Percentiles rank a stretch among this genome's conserved stretches.
Evolutionary conservation across 2,113 vertebrate genomes (phyloP).

Genomic region (Crypturellus undulatus): DNA sequence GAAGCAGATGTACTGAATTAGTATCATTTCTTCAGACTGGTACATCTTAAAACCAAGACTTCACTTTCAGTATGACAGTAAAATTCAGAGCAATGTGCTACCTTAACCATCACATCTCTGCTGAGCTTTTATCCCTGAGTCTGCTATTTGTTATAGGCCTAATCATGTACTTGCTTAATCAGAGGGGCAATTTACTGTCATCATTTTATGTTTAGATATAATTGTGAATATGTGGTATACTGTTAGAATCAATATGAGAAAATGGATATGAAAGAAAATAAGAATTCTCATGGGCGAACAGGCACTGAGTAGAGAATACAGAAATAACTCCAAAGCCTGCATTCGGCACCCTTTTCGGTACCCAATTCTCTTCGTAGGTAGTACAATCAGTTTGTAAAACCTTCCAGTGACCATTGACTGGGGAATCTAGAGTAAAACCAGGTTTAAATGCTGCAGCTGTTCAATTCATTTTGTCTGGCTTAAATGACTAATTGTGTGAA

Average conservation of each 20-base stretch:
- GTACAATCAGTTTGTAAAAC: background rate
- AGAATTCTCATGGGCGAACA: background rate
- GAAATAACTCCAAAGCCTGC: constrained; percentile 12
- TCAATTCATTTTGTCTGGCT: constrained; percentile 30
- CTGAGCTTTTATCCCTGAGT: background rate
- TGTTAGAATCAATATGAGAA: background rate
- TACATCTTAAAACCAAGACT: background rate
- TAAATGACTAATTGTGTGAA: constrained; percentile 42
- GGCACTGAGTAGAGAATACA: background rate
- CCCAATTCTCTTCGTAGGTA: constrained; percentile 16
- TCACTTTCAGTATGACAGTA: background rate
- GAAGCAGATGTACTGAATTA: background rate
- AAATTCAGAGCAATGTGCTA: background rate
- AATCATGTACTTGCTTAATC: background rate
- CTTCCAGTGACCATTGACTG: background rate
- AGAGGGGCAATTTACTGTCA: background rate
- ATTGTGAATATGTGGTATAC: background rate
- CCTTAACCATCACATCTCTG: background rate
- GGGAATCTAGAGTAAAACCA: constrained; percentile 2
- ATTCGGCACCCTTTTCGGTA: background rate
- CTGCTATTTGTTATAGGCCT: background rate
- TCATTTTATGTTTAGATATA: background rate
- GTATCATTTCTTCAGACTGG: background rate
- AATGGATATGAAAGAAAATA: background rate
- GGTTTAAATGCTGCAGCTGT: background rate